Base-by-base conservation (phyloP, 2,113 vertebrate species). In the Geococcyx californianus region DNA sequence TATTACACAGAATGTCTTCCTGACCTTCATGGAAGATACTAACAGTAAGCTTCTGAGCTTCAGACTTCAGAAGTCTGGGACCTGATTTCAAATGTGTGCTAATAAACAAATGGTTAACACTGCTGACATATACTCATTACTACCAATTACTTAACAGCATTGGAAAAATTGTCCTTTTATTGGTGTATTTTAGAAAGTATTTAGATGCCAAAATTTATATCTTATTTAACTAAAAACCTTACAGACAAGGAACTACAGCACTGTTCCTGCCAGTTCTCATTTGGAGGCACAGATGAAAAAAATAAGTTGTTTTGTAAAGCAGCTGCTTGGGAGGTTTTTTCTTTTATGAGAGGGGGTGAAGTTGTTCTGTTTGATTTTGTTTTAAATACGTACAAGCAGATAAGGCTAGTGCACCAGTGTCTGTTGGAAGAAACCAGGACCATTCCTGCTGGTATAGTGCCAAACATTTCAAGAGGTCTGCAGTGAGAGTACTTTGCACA, bases 311-410 rank as follows among this genome's bases (percentile, higher is more conserved):
- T 42, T 40, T 83, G 23, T 54, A 70, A 69, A 59, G 10, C 10
- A 64, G 11, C 1, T 79, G 5, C 23, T 67, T 18, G 9, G 13
- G 5, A 49, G 20, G 9, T 21, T 49, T 49, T 49, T 13, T 16
- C 63, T 72, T 83, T 34, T 28, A 1, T 24, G 1, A 1, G 4
- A 7, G 47, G 9, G 2, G 15, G 2, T 7, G 18, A 6, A 4
- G 5, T 2, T 34, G 3, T 11, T 19, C 69, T n/a, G 1, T 11
- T 55, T 64, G 34, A 10, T 16, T 75, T 33, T 58, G 28, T 5
- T 78, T 56, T 19, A 42, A 1, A 0, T 54, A 62, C 7, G 2
- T 45, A 54, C 13, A 42, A 51, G 6, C 11, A 87, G 75, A 58
- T 16, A 59, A 29, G 4, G 64, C 15, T 7, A 33, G 12, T 44